Conservation (phyloP, 2,113 vertebrate genomes). For the Sporophila hypoxantha region DNA sequence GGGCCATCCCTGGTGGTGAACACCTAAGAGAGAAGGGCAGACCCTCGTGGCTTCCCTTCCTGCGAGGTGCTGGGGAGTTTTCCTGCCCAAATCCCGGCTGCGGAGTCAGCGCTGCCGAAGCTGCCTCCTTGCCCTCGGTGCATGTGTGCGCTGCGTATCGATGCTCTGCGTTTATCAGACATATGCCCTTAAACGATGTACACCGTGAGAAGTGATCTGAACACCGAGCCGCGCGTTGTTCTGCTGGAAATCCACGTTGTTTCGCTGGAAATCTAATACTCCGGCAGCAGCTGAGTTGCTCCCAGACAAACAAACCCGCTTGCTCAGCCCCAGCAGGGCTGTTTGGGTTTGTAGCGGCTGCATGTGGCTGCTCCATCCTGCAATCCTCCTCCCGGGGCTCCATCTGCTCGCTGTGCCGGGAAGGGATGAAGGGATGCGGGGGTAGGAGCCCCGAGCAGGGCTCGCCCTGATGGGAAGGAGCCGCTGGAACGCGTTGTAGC, state of each 20-base stretch:
- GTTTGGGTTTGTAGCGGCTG: constrained; percentile 32
- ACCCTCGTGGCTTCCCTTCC: not conserved
- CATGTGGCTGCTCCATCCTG: not conserved
- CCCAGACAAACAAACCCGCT: constrained; percentile 55
- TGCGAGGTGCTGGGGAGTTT: not conserved
- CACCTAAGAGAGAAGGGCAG: not conserved
- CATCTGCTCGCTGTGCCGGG: not conserved
- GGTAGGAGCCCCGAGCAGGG: not conserved
- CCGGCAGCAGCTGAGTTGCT: constrained; percentile 42
- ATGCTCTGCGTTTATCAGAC: constrained; percentile 22
- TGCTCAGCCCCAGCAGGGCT: constrained; percentile 40
- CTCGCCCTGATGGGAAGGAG: not conserved
- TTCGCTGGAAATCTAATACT: constrained; percentile 51
- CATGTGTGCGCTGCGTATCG: not conserved
- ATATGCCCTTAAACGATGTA: constrained; percentile 58
- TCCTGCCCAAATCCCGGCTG: not conserved
- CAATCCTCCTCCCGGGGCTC: constrained; percentile 19
- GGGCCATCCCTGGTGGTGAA: not conserved
- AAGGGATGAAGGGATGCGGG: not conserved
- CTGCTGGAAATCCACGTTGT: constrained; percentile 43
- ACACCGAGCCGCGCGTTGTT: constrained; percentile 40
- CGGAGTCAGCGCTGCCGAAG: not conserved
- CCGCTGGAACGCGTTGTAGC: not conserved
- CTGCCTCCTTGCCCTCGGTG: not conserved
- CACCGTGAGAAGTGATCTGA: constrained; percentile 49